Evolutionary conservation across 2,113 vertebrate species (phyloP), one percentile per base, ranked within the genome.

Genomic region (Cebidichthys violaceus): DNA sequence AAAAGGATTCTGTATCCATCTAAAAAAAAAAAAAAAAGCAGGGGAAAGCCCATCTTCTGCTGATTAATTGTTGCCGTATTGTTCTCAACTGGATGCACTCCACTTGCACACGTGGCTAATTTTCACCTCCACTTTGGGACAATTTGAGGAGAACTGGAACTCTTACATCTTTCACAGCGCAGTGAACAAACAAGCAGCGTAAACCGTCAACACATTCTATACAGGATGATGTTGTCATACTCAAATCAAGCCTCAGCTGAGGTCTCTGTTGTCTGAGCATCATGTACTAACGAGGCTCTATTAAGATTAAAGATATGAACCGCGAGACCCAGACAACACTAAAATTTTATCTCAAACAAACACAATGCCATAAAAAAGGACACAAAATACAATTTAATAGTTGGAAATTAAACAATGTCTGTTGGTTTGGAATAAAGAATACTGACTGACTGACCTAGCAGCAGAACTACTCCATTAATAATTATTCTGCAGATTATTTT

Each of bases 11-110:
- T 27, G 82, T 52, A 88, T 84, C 82, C 82, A 74, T 90, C 69
- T 70, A 85, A 86, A 90, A 88, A 90, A 33, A n/a, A n/a, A n/a
- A n/a, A n/a, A n/a, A n/a, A n/a, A n/a, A n/a, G n/a, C n/a, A n/a
- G 67, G 77, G 75, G 83, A 79, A 91, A 75, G 83, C 72, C 81
- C 79, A 91, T 93, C 88, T 90, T 81, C 84, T 83, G 73, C 85
- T 92, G 90, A 93, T 94, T 93, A 93, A 93, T 92, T 92, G 85
- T 91, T 87, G 85, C 70, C 89, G 88, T 91, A 92, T 94, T 91
- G 90, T 93, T 88, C 86, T 92, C 88, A 83, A 89, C 81, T 90
- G 89, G 85, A 88, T 86, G 81, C 86, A 89, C 86, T 91, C 89
- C 86, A 91, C 87, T 89, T 52, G 84, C 82, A 84, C 81, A 89